phyloP scores from a whole-genome alignment of 2,797 vertebrate species.

The Australoheros facetus region DNA sequence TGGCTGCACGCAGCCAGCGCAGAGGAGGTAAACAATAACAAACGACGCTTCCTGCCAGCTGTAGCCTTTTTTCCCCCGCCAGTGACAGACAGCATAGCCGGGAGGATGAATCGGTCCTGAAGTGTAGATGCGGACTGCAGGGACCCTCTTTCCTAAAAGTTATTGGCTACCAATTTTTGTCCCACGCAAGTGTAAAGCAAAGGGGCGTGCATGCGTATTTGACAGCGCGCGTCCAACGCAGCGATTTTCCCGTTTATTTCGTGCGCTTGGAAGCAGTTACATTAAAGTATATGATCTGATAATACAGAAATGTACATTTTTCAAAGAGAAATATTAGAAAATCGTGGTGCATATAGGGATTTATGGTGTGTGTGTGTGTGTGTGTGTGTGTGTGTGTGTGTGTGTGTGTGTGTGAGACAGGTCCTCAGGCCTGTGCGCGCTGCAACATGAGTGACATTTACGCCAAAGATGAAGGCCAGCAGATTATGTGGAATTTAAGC shows the following conservation, averaged over 20 bases:
- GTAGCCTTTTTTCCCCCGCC: not conserved
- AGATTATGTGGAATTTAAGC: conserved; percentile 63
- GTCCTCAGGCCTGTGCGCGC: conserved; percentile 34
- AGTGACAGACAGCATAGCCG: not conserved
- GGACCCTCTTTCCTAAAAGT: conserved; percentile 50
- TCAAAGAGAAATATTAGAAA: not conserved
- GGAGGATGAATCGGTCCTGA: not conserved
- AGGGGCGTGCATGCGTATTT: conserved; percentile 66
- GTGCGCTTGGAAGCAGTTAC: not conserved
- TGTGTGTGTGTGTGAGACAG: conserved; percentile 34
- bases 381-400: conserved; percentile 25
- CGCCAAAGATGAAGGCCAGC: conserved; percentile 44
- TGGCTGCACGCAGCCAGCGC: conserved; percentile 53
- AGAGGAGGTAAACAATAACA: conserved; percentile 83
- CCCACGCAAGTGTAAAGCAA: conserved; percentile 54
- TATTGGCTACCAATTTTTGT: conserved; percentile 46
- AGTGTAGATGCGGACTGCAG: not conserved
- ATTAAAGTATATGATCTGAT: not conserved
- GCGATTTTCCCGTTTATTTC: conserved; percentile 16
- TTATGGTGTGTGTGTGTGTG: not conserved
- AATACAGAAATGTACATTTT: not conserved
- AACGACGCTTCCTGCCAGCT: conserved; percentile 65
- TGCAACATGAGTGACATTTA: conserved; percentile 29
- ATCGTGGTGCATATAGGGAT: not conserved
- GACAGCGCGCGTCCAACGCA: conserved; percentile 59